phyloP scores from a whole-genome alignment of 1,140 invertebrate genomes.

The Idris sp. region DNA sequence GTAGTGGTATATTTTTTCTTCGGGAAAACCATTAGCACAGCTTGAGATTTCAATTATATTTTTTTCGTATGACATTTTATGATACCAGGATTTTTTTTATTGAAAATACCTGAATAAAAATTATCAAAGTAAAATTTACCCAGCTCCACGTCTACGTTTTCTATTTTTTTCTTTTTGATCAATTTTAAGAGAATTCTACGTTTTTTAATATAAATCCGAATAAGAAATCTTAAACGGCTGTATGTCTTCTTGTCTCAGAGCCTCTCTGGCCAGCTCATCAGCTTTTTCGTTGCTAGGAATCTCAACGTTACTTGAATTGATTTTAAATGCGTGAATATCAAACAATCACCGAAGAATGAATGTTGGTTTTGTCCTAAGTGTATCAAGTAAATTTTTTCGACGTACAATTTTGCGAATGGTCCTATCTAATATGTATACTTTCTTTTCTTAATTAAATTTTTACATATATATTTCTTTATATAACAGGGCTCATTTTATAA shows the following conservation, averaged over 20 bases:
- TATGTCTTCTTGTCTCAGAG: not conserved
- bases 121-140: not conserved
- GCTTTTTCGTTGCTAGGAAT: constrained; percentile 17
- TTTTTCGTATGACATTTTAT: not conserved
- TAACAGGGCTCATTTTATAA: too few relatives aligned
- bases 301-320: not conserved
- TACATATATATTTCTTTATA: too few relatives aligned
- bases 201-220: constrained; percentile 1
- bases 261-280: constrained; percentile 5
- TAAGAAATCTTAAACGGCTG: not conserved
- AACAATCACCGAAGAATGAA: too few relatives aligned
- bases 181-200: not conserved
- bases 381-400: too few relatives aligned
- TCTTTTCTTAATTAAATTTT: too few relatives aligned
- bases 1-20: not conserved
- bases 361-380: too few relatives aligned
- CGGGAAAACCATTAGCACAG: not conserved
- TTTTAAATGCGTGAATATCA: too few relatives aligned
- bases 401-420: too few relatives aligned
- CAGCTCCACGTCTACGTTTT: not conserved
- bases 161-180: not conserved
- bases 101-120: too few relatives aligned
- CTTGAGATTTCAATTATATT: not conserved
- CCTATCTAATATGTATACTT: too few relatives aligned
- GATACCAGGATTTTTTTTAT: not conserved